phyloP scores from a whole-genome alignment of 2,888 invertebrate species.

The Spisula solida region DNA sequence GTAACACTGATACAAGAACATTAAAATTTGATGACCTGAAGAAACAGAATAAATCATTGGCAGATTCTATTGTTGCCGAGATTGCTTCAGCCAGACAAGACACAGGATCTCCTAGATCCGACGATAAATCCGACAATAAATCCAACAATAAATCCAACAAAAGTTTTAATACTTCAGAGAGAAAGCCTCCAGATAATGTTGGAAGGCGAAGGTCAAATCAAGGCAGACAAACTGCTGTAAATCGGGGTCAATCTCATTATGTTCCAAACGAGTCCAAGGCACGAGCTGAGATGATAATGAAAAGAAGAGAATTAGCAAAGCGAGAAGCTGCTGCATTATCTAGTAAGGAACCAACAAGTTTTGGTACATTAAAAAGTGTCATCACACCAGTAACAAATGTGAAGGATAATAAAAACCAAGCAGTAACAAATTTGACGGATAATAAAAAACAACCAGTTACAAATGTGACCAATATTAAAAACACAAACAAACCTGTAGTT shows the following conservation, averaged over 20 bases:
- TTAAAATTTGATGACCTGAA: slow-evolving; percentile 38
- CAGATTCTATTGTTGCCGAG: slow-evolving; percentile 42
- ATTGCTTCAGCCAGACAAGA: slow-evolving; percentile 48
- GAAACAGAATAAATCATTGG: slow-evolving; percentile 46
- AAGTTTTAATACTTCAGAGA: background rate
- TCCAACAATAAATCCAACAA: background rate
- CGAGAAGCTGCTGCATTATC: background rate
- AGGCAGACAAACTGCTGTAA: background rate
- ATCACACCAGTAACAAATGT: background rate
- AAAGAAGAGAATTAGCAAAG: background rate
- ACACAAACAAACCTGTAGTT: background rate
- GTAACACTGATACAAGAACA: slow-evolving; percentile 3
- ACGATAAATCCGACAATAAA: slow-evolving; percentile 11
- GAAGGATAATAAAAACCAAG: background rate
- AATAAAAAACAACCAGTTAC: background rate
- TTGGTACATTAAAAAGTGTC: too few relatives aligned
- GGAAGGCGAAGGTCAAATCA: background rate
- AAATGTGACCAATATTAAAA: background rate
- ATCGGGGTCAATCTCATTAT: background rate
- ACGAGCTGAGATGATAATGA: background rate
- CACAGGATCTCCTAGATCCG: slow-evolving; percentile 11
- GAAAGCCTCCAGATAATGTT: background rate
- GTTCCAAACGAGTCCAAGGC: background rate
- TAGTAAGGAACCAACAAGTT: background rate
- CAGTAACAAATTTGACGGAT: background rate